phyloP scores from a whole-genome alignment of 2,113 vertebrate genomes.

The Pachypanchax playfairii region DNA sequence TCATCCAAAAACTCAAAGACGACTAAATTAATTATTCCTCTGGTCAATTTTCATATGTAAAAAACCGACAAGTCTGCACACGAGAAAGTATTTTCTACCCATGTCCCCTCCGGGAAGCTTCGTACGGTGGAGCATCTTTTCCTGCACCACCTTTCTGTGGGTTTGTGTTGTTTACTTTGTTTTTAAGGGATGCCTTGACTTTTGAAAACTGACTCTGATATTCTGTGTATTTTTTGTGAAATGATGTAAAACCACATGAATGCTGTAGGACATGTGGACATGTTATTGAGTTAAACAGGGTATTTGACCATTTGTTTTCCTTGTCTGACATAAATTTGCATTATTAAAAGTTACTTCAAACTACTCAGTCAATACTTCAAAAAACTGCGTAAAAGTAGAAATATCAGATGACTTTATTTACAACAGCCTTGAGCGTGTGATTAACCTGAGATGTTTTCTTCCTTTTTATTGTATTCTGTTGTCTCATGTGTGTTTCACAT shows the following conservation, averaged over 20 bases:
- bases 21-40: too few relatives aligned
- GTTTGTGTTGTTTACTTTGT: too few relatives aligned
- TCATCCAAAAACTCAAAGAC: too few relatives aligned
- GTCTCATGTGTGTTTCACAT: slow-evolving; percentile 33
- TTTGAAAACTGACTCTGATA: neutral
- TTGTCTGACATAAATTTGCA: neutral
- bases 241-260: neutral
- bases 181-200: neutral
- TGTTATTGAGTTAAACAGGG: neutral
- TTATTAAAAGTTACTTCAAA: neutral
- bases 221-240: neutral
- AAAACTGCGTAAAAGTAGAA: neutral
- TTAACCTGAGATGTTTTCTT: too few relatives aligned
- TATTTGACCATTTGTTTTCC: neutral
- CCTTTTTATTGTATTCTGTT: slow-evolving; percentile 17
- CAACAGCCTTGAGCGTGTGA: too few relatives aligned
- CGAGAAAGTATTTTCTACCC: too few relatives aligned
- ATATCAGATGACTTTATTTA: slow-evolving; percentile 11
- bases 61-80: too few relatives aligned
- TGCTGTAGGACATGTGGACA: neutral
- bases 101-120: too few relatives aligned
- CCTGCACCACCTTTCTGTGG: too few relatives aligned
- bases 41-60: too few relatives aligned
- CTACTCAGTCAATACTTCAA: too few relatives aligned
- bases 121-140: neutral